These are phyloP conservation scores for Drosophila takahashii DNA, from an alignment of 1,140 invertebrate species.

Conservation along the genomic window DNA sequence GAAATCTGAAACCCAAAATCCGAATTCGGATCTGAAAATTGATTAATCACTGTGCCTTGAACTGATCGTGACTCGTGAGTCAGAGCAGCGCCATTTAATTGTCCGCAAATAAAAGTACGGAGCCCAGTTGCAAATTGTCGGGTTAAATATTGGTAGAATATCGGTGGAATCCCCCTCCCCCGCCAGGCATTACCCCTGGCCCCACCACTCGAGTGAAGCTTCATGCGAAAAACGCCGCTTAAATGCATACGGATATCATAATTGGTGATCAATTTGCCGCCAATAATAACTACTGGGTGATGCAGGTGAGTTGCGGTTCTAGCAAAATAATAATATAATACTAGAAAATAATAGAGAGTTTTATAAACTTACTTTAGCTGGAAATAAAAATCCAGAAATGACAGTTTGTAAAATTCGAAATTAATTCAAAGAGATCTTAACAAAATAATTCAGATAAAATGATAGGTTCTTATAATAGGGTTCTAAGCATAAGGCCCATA, in stretches of 20 bases:
- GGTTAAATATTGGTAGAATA: conserved; percentile 30
- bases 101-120: conserved; percentile 35
- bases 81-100: conserved; percentile 46
- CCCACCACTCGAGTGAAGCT: conserved; percentile 36
- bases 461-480: no score
- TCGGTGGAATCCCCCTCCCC: conserved; percentile 13
- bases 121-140: conserved; percentile 22
- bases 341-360: not conserved
- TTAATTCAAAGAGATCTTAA: no score
- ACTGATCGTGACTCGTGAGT: conserved; percentile 64
- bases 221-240: conserved; percentile 72
- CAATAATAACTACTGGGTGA: conserved; percentile 84
- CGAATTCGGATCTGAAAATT: conserved; percentile 9
- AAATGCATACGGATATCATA: conserved; percentile 85
- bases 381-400: not conserved
- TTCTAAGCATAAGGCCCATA: no score
- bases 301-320: conserved; percentile 72
- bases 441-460: no score
- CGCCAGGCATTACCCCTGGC: conserved; percentile 25
- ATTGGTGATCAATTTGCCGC: conserved; percentile 84
- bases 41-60: conserved; percentile 63
- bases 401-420: no score
- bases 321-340: not conserved
- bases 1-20: conserved; percentile 19
- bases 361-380: not conserved